A percentile compares a stretch with the other conserved stretches of the same genome.
Evolutionary conservation across 2,113 vertebrate genomes (phyloP).

Genomic region (Sula dactylatra): DNA sequence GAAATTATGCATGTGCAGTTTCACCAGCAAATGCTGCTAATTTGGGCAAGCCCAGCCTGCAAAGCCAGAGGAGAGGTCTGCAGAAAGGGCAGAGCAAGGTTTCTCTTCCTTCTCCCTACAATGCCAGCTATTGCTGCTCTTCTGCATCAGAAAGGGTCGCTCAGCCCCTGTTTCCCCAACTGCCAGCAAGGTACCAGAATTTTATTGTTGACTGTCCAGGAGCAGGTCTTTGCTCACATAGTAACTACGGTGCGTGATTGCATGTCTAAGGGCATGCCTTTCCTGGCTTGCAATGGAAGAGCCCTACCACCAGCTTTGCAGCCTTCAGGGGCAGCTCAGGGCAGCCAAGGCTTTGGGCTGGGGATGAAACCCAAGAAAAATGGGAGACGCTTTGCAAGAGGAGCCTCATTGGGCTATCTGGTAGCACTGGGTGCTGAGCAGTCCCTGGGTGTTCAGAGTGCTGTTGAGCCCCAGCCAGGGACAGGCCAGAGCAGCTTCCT

Average conservation of each 20-base stretch:
- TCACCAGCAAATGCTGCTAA: background rate
- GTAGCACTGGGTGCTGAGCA: background rate
- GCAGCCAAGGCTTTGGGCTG: background rate
- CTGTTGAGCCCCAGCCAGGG: background rate
- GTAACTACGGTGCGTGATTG: background rate
- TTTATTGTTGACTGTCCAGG: background rate
- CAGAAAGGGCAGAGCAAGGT: background rate
- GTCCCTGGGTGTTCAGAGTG: background rate
- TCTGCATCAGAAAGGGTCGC: background rate
- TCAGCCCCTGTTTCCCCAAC: background rate
- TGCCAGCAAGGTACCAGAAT: background rate
- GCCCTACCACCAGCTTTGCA: background rate
- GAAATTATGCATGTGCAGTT: background rate
- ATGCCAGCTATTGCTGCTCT: background rate
- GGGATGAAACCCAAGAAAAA: background rate
- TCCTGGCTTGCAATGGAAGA: background rate
- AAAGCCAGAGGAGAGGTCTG: background rate
- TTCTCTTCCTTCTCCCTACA: background rate
- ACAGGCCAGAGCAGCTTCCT: background rate
- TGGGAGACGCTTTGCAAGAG: background rate
- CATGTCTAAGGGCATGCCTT: background rate
- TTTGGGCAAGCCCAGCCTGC: background rate
- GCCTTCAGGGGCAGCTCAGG: background rate
- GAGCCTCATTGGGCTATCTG: accelerated
- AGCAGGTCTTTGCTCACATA: background rate